Base-by-base conservation (phyloP, 30 jellyfish, hydroid and myxozoan genomes). In the Clytia hemisphaerica region DNA sequence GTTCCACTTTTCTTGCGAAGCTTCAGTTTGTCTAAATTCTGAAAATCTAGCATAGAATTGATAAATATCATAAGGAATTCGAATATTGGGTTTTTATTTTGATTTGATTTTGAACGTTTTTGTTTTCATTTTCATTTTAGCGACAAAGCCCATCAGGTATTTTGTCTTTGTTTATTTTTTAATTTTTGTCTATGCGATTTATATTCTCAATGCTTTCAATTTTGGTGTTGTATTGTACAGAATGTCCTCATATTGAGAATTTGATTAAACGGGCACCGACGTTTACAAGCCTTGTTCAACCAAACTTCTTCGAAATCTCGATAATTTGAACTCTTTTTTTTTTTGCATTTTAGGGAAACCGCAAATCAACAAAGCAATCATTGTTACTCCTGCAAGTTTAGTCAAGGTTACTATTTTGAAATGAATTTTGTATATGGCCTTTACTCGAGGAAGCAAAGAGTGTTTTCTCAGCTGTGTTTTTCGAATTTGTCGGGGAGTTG, bases 331-430 rank as follows among this genome's bases (percentile, higher is more conserved):
- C 7, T 26, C 22, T 71, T 26, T 2, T 4, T 49, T 34, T 32
- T 57, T 78, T 58, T 30, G 16, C 22, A 47, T 31, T 30, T 24
- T 27, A 92, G 99, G 94, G 44, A 84, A 65, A 49, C 99, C 99
- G 29, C 96, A 92, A 68, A 37, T 92, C 34, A 76, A 63, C 49
- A 92, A 92, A 73, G 94, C 80, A n/a, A 58, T 92, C 48, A 92
- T 92, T n/a, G 99, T 92, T 19, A 67, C 93, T 14, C 99, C 99
- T 4, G 99, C 99, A 24, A 92, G 99, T 78, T 64, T 92, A 66
- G 99, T 92, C 21, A 92, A 92, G 93, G 99, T 92, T 16, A 22
- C 50, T 37, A 4, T 45, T n/a, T 7, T 25, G 34, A 9, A 22
- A 7, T 51, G 12, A 9, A 42, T n/a, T n/a, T 42, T 42, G 53